Evolutionary conservation across 1,140 invertebrate species (phyloP).

Genomic region (Amyelois transitella): DNA sequence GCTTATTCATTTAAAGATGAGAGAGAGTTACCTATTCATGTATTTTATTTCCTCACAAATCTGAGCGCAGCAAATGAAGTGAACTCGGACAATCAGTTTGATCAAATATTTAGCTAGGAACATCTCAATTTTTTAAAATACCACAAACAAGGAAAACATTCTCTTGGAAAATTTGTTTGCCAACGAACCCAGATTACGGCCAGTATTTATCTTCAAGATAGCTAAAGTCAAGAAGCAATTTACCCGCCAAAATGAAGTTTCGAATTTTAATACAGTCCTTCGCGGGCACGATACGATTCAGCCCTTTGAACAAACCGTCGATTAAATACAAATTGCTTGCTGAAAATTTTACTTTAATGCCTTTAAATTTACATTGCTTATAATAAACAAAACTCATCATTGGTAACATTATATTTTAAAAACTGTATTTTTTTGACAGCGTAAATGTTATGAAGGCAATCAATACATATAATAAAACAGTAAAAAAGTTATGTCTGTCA

Average conservation of each 20-base stretch:
- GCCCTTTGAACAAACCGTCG: slow-evolving; percentile 57
- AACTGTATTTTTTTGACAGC: too few species aligned
- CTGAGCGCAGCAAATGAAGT: too few species aligned
- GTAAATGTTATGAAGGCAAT: too few species aligned
- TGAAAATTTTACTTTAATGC: slow-evolving; percentile 30
- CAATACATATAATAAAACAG: too few species aligned
- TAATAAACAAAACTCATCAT: background rate
- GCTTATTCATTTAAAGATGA: too few species aligned
- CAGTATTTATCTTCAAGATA: slow-evolving; percentile 60
- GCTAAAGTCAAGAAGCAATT: slow-evolving; percentile 65
- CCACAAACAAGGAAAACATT: slow-evolving; percentile 9
- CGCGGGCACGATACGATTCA: slow-evolving; percentile 34
- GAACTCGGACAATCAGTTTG: background rate
- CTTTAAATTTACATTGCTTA: background rate
- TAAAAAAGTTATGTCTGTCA: too few species aligned
- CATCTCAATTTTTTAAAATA: background rate
- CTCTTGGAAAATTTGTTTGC: slow-evolving; percentile 36
- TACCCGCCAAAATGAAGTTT: slow-evolving; percentile 65
- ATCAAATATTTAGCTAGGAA: background rate
- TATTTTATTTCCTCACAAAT: too few species aligned
- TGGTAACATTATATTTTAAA: background rate
- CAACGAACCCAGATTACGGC: slow-evolving; percentile 43
- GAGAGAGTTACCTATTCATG: too few species aligned
- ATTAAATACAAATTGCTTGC: slow-evolving; percentile 59
- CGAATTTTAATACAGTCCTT: slow-evolving; percentile 61